phyloP scores from a whole-genome alignment of 2,113 vertebrate species.

The Crotophaga sulcirostris region DNA sequence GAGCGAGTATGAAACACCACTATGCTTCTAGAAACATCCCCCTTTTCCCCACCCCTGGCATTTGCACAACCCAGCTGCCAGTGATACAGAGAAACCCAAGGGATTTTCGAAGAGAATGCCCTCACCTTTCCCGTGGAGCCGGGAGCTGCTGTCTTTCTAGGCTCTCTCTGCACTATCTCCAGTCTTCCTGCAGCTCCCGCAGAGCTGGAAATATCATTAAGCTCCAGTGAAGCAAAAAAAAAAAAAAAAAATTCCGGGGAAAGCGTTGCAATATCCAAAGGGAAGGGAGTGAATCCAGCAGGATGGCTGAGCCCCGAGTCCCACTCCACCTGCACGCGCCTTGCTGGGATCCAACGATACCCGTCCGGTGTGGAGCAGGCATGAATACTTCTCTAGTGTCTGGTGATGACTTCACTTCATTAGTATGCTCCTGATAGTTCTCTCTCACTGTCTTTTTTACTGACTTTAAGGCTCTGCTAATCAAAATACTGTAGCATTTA shows the following conservation, averaged over 20 bases:
- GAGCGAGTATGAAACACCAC: not conserved
- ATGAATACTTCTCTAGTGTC: constrained; percentile 45
- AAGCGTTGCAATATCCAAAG: constrained; percentile 35
- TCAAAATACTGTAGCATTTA: constrained; percentile 65
- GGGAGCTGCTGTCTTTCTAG: constrained; percentile 25
- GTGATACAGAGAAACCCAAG: not conserved
- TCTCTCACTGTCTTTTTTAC: constrained; percentile 58
- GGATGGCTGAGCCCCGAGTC: not conserved
- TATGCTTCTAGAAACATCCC: not conserved
- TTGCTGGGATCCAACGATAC: not conserved
- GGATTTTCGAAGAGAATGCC: not conserved
- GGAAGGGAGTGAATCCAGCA: not conserved
- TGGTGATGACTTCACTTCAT: constrained; percentile 74
- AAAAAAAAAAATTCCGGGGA: not conserved
- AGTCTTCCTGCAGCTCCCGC: constrained; percentile 23
- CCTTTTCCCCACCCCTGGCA: not conserved
- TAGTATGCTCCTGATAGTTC: constrained; percentile 69
- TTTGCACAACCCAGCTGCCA: not conserved
- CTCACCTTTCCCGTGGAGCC: constrained; percentile 50
- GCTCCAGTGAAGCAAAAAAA: not conserved
- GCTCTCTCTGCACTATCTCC: constrained; percentile 30
- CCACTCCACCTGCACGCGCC: constrained; percentile 53
- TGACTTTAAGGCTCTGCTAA: constrained; percentile 73
- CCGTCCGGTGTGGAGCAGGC: constrained; percentile 33
- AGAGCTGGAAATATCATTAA: constrained; percentile 52